phyloP scores from a whole-genome alignment of 2,113 vertebrate species.

The Seriola dumerili region DNA sequence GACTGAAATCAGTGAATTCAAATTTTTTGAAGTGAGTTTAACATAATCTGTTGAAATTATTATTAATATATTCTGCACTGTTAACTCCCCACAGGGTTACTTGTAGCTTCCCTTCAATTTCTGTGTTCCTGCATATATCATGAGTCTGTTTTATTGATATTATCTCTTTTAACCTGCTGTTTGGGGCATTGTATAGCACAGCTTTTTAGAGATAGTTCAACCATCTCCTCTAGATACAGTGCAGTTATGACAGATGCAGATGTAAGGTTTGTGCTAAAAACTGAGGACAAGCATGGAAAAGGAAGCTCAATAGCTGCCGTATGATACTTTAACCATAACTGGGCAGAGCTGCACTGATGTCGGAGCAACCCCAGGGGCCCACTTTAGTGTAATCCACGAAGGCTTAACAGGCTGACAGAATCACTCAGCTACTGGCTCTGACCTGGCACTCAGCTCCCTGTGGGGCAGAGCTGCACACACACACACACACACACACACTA shows the following conservation, averaged over 20 bases:
- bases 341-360: constrained; percentile 61
- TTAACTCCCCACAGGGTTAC: background rate
- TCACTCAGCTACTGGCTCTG: constrained; percentile 77
- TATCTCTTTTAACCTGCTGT: background rate
- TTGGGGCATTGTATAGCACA: background rate
- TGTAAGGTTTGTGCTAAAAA: constrained; percentile 12
- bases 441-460: constrained; percentile 69
- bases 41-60: background rate
- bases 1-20: background rate
- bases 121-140: background rate
- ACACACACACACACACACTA: constrained; percentile 37
- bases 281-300: constrained; percentile 28
- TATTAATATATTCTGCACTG: background rate
- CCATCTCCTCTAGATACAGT: background rate
- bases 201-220: background rate
- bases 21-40: background rate
- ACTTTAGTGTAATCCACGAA: constrained; percentile 72
- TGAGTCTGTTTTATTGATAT: background rate
- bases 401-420: constrained; percentile 77
- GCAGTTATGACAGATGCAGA: background rate
- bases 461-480: constrained; percentile 48
- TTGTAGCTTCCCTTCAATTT: background rate
- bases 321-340: constrained; percentile 58
- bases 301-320: constrained; percentile 36
- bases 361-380: constrained; percentile 69